Evolutionary conservation across 2,797 vertebrate genomes (phyloP).

Genomic region (Onychomys arenicola): DNA sequence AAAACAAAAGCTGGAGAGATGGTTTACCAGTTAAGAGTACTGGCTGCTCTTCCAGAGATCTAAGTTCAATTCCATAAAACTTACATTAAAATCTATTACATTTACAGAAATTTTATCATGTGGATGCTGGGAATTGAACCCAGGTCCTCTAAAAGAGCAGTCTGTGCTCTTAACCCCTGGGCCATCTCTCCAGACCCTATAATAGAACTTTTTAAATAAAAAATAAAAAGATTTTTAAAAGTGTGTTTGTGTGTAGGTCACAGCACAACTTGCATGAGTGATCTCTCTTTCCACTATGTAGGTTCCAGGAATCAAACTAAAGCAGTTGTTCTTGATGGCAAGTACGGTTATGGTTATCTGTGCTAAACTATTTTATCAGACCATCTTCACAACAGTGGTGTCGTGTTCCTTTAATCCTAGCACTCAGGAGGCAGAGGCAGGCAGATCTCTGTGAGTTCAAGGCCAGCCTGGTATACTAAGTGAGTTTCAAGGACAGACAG

Average conservation of each 20-base stretch:
- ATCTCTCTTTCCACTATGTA: neutral
- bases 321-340: neutral
- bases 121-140: neutral
- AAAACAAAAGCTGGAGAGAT: neutral
- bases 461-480: no score
- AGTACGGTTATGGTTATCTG: neutral
- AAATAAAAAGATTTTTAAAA: neutral
- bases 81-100: conserved; percentile 1
- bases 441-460: no score
- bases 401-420: no score
- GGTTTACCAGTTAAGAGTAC: neutral
- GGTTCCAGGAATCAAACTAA: neutral
- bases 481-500: no score
- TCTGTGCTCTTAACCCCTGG: neutral
- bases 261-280: neutral
- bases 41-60: neutral
- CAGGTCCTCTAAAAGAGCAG: neutral
- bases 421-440: no score
- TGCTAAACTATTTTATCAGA: neutral
- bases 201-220: neutral
- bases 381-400: neutral
- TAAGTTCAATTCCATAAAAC: neutral
- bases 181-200: neutral
- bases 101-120: neutral
- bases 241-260: neutral